Evolutionary conservation across 2,888 invertebrate genomes (phyloP).

Genomic region (Stomorhina lunata): DNA sequence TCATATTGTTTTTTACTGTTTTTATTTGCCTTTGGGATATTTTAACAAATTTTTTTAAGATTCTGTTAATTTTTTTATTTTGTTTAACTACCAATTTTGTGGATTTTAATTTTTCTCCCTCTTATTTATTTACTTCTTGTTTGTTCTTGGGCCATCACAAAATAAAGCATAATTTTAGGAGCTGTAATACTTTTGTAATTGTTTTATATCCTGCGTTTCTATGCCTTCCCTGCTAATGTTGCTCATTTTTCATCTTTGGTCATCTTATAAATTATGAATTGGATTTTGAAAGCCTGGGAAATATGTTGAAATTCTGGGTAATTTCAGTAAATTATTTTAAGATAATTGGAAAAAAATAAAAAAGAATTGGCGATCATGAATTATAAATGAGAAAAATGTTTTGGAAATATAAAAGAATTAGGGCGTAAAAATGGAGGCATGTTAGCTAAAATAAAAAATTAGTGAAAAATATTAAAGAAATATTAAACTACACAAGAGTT

Average conservation of each 20-base stretch:
- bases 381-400: neutral
- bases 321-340: conserved; percentile 21
- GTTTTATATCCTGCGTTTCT: conserved; percentile 18
- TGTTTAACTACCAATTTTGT: conserved; percentile 30
- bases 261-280: conserved; percentile 57
- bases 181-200: conserved; percentile 48
- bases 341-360: conserved; percentile 22
- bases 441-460: too few relatives aligned
- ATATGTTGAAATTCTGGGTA: conserved; percentile 20
- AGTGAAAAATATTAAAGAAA: too few relatives aligned
- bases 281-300: conserved; percentile 19
- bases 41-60: conserved; percentile 23
- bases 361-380: neutral
- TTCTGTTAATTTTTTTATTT: neutral
- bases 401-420: neutral
- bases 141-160: neutral
- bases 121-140: neutral
- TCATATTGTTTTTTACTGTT: conserved; percentile 40
- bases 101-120: conserved; percentile 12
- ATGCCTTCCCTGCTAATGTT: neutral
- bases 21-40: conserved; percentile 48
- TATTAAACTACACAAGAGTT: too few relatives aligned
- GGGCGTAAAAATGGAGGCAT: neutral
- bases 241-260: neutral
- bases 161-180: conserved; percentile 51